Evolutionary conservation across 1,140 invertebrate genomes (phyloP), one percentile per base, ranked within the genome.

Genomic region (Cotesia typhae): DNA sequence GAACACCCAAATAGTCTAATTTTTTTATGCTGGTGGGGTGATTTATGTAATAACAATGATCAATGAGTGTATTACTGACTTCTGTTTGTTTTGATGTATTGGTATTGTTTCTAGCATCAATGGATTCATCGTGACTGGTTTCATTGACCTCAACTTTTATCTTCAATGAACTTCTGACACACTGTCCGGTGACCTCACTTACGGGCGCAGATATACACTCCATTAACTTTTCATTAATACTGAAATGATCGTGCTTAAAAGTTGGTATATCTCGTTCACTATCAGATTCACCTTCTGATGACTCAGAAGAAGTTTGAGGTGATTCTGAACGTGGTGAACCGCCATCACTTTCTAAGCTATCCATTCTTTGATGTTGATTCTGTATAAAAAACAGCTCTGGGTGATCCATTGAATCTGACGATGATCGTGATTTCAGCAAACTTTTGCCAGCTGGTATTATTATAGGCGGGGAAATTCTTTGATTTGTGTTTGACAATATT

Each of bases 41-140:
- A 60, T 87, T 88, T 28, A 89, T 83, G 87, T 93, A 84, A 82
- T 94, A 94, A 71, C 92, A 92, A 79, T 94, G 93, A 82, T 94
- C 93, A 59, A 82, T 89, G 66, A 87, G 80, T 63, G 80, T 81
- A 28, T 82, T 82, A 53, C 78, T 78, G 55, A 80, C 76, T 17
- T 79, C 77, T 6, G 78, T 76, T 60, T 81, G 75, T 53, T 81
- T 79, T 74, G 67, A 80, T 74, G 70, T 28, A 47, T 36, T 70
- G 9, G 52, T 52, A 59, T 64, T 69, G 20, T 6, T 61, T 36
- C 38, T 47, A 17, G 17, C 47, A 57, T 57, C 10, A 20, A 12
- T 72, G 66, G 72, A 71, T 53, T 66, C 68, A 35, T 68, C 64
- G 64, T 73, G 60, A 28, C 72, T 67, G 55, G 37, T 77, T 57